Conservation (phyloP, 2,888 invertebrate species). For the Pecten maximus region DNA sequence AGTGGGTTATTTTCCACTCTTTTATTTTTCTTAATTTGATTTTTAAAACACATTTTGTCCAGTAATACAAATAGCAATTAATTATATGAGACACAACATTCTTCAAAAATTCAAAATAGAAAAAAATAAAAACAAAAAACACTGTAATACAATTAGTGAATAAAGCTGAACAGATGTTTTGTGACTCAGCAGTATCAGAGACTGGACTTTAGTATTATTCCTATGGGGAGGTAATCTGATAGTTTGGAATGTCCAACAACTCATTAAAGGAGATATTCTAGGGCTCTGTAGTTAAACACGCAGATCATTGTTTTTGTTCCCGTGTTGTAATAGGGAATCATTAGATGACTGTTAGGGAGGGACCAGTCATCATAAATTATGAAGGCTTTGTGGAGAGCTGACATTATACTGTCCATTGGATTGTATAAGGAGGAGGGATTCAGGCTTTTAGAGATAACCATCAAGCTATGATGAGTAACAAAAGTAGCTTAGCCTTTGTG, state of each 20-base stretch:
- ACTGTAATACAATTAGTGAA: background rate
- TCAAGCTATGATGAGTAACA: conserved; percentile 2
- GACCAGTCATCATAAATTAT: background rate
- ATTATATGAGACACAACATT: too few species aligned
- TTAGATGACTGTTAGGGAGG: background rate
- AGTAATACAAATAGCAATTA: too few species aligned
- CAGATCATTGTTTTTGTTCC: conserved; percentile 18
- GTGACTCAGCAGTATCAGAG: conserved; percentile 2
- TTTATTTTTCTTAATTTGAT: too few species aligned
- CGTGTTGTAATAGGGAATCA: background rate
- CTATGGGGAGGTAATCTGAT: background rate
- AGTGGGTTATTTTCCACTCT: too few species aligned
- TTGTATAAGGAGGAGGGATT: background rate
- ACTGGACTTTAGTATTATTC: background rate
- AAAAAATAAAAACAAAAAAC: background rate
- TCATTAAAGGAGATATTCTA: background rate
- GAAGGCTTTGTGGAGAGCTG: background rate
- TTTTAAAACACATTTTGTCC: too few species aligned
- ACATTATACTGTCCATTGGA: background rate
- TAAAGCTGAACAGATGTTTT: background rate
- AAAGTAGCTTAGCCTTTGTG: background rate
- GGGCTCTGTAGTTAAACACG: background rate
- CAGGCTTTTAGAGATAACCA: background rate
- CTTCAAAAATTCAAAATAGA: background rate
- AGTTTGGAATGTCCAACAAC: background rate